Conservation (phyloP, 2,888 invertebrate species). For the Diarsia rubi region DNA sequence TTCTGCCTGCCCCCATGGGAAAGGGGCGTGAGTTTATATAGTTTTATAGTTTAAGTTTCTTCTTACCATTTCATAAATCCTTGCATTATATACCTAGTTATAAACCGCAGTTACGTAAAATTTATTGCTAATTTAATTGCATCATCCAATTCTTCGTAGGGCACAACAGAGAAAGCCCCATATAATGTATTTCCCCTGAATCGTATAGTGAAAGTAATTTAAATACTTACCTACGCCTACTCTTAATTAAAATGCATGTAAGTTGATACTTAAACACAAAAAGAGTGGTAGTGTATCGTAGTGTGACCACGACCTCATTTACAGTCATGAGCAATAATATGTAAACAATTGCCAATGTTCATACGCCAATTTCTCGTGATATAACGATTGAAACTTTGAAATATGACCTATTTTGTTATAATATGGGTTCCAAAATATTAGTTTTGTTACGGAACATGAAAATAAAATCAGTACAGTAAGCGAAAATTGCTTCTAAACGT, state of each 20-base stretch:
- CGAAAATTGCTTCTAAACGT: no score
- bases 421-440: no score
- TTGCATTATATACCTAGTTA: conserved; percentile 1
- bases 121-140: background rate
- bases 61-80: background rate
- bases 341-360: no score
- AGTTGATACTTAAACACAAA: background rate
- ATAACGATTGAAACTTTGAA: no score
- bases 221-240: background rate
- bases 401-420: no score
- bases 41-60: background rate
- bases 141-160: conserved; percentile 11
- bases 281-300: background rate
- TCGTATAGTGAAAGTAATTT: conserved; percentile 31
- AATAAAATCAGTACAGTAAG: no score
- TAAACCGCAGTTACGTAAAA: background rate
- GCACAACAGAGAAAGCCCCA: conserved; percentile 30
- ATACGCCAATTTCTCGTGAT: no score
- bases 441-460: no score
- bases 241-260: conserved; percentile 15
- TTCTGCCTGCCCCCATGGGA: no score
- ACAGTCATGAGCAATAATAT: no score
- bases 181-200: conserved; percentile 1
- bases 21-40: no score
- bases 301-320: background rate